Base-by-base conservation (phyloP, 2,797 vertebrate genomes). In the Cossypha polioptera region DNA sequence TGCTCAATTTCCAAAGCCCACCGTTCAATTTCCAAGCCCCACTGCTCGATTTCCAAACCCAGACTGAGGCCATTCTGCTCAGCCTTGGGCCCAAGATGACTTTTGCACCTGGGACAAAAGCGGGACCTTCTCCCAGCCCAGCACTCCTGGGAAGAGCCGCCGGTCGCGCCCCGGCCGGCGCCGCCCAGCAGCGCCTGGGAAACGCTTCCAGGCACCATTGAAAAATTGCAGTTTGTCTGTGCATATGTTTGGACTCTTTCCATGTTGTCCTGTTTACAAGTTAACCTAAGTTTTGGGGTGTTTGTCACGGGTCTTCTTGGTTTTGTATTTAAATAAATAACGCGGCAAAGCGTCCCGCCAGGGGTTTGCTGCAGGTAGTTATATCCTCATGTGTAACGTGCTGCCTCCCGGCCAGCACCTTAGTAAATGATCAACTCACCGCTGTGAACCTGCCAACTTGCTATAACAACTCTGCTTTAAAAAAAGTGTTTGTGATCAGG, bases 211-310 rank as follows among this genome's bases (percentile, higher is more conserved):
- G 36, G 96, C 97, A 59, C 96, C 59, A 69, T 86, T 94, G 98
- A 98, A 98, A 98, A 98, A 98, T 98, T 98, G 97, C 98, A 98
- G 98, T 96, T 98, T 98, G 98, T 98, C 96, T 97, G 96, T 98
- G 97, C 97, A 98, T 98, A 97, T 98, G 98, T 98, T 97, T 97
- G 98, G 96, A 98, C 97, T 97, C 96, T 98, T 98, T 98, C 98
- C 98, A 98, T 98, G 98, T 98, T 98, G 98, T 98, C 98, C 97
- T 99, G 99, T 99, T 99, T 99, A 99, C 98, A 99, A 98, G 98
- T 98, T 98, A 98, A 98, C 98, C 97, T 98, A 98, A 98, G 98
- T 98, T 98, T 98, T 98, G 98, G 98, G 98, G 98, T 99, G 98
- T 98, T 98, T 98, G 98, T 99, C 98, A 98, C 96, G 98, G 98